phyloP scores from a whole-genome alignment of 2,797 vertebrate species.

The Falco cherrug region DNA sequence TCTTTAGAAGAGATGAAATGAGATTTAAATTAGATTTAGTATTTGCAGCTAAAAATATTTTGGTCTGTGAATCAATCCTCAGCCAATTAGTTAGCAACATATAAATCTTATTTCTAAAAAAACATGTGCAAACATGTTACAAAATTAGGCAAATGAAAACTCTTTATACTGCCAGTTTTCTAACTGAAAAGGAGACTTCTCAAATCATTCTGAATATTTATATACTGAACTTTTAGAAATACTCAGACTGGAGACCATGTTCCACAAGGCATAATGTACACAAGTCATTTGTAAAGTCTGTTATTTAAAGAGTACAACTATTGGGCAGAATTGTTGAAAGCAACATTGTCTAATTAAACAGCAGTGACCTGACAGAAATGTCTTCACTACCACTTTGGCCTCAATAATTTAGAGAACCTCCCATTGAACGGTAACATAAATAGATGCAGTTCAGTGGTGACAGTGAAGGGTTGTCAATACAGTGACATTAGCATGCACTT shows the following conservation, averaged over 20 bases:
- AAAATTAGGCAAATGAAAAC: background rate
- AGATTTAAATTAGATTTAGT: slow-evolving; percentile 38
- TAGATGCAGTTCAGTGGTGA: background rate
- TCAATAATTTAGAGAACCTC: slow-evolving; percentile 5
- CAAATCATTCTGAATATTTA: background rate
- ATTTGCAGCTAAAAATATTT: slow-evolving; percentile 44
- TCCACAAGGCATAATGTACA: background rate
- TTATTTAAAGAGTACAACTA: slow-evolving; percentile 20
- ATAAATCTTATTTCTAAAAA: slow-evolving; percentile 20
- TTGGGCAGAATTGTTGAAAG: slow-evolving; percentile 4
- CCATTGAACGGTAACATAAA: background rate
- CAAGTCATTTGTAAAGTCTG: background rate
- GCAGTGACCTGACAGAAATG: slow-evolving; percentile 32
- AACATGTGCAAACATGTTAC: background rate
- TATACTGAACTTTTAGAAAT: background rate
- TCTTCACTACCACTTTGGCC: background rate
- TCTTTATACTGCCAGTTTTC: background rate
- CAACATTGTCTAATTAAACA: slow-evolving; percentile 44
- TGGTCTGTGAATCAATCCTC: slow-evolving; percentile 21
- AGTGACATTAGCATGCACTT: slow-evolving; percentile 30
- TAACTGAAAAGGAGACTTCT: background rate
- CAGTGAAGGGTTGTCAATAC: slow-evolving; percentile 57
- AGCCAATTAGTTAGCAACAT: slow-evolving; percentile 16
- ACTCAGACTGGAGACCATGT: background rate
- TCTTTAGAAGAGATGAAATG: slow-evolving; percentile 31